Conservation (phyloP, 2,113 vertebrate species). For the Tichodroma muraria region DNA sequence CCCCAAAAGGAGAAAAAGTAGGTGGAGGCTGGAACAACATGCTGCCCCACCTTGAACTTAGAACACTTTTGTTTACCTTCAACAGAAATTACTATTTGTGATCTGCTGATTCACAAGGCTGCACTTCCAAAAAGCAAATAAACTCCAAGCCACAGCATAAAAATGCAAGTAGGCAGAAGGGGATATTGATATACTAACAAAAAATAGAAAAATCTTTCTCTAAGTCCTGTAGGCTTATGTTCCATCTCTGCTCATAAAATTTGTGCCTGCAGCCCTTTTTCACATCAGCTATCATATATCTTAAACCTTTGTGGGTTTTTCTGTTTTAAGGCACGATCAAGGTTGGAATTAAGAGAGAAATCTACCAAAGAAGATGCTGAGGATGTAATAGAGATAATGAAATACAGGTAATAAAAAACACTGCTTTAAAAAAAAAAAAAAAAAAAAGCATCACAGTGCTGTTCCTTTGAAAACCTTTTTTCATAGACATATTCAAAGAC, state of each 20-base stretch:
- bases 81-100: not conserved
- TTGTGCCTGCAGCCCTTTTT: not conserved
- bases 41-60: not conserved
- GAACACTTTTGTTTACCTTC: not conserved
- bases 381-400: conserved; percentile 98
- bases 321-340: conserved; percentile 83
- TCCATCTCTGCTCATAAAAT: not conserved
- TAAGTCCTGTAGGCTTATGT: not conserved
- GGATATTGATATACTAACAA: not conserved
- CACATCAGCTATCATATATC: not conserved
- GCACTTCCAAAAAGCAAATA: not conserved
- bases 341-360: conserved; percentile 89
- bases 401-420: conserved; percentile 82
- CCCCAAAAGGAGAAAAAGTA: not conserved
- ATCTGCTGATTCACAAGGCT: not conserved
- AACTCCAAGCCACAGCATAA: not conserved
- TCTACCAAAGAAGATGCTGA: conserved; percentile 89
- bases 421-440: not conserved
- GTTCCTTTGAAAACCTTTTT: not conserved
- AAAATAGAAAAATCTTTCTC: not conserved
- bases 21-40: not conserved
- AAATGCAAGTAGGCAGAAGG: not conserved
- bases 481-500: not conserved
- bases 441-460: not conserved
- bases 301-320: not conserved